These are phyloP conservation scores for Clarias platycephalus DNA, from an alignment of 2,797 vertebrate species.

Conservation along the genomic window DNA sequence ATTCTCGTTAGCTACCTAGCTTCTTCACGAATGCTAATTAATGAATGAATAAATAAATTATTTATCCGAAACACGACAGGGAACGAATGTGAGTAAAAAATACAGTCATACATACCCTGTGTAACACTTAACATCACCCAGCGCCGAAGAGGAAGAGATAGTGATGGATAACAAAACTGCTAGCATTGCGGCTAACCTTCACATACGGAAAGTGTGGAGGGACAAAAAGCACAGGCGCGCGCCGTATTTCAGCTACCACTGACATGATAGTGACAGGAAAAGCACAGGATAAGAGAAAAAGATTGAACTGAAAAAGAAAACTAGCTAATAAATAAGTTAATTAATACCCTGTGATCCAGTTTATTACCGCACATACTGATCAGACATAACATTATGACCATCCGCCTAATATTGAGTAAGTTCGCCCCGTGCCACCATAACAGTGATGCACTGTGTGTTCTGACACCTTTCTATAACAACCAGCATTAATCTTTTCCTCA, in stretches of 20 bases:
- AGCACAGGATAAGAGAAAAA: neutral
- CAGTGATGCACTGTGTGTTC: no score
- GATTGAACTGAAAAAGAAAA: neutral
- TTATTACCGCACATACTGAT: neutral
- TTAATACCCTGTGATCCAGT: neutral
- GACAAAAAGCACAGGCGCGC: neutral
- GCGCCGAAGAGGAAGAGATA: neutral
- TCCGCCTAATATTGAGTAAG: no score
- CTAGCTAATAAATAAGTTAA: neutral
- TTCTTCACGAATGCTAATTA: neutral
- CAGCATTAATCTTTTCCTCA: no score
- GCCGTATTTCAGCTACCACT: neutral
- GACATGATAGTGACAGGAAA: neutral
- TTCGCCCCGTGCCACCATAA: no score
- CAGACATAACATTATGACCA: no score
- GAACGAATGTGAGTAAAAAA: neutral
- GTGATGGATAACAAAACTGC: neutral
- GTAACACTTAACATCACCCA: neutral
- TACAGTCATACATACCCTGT: neutral
- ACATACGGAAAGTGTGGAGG: slow-evolving; percentile 22
- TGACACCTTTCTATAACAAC: no score
- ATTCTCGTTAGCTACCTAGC: neutral
- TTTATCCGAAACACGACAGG: neutral
- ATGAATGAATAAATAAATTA: neutral
- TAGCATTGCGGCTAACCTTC: neutral